These are phyloP conservation scores for Vulpes vulpes DNA, from an alignment of 2,113 vertebrate species.

Conservation along the genomic window DNA sequence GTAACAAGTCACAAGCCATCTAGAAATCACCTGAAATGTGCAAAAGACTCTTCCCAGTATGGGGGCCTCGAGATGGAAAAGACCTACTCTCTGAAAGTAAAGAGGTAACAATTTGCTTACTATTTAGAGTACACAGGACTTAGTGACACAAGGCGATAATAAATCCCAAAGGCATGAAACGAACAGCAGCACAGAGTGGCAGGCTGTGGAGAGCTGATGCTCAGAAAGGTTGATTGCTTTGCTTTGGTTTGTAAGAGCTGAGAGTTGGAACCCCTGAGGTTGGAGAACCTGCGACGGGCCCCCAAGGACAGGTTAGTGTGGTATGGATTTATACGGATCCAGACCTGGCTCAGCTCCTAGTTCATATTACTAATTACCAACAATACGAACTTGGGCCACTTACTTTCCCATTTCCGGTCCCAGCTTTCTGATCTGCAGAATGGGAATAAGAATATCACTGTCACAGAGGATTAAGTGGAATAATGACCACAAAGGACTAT, in stretches of 20 bases:
- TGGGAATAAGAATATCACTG: neutral
- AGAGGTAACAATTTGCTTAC: neutral
- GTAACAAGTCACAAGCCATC: neutral
- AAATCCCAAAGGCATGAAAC: neutral
- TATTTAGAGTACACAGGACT: neutral
- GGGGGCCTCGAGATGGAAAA: neutral
- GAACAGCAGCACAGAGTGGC: neutral
- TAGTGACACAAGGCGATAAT: neutral
- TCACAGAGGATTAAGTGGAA: neutral
- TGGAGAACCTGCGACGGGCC: neutral
- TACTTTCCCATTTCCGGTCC: neutral
- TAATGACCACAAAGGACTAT: neutral
- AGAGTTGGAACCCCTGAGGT: neutral
- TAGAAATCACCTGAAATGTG: neutral
- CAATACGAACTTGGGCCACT: neutral
- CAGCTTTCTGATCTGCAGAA: slow-evolving; percentile 37
- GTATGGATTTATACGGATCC: slow-evolving; percentile 19
- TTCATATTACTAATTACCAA: neutral
- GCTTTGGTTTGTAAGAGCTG: slow-evolving; percentile 15
- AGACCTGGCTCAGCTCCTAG: neutral
- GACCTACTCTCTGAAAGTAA: neutral
- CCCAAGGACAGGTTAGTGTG: neutral
- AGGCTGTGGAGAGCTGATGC: neutral
- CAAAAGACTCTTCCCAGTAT: neutral
- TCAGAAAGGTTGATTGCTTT: neutral